Base-by-base conservation (phyloP, 2,888 invertebrate genomes). In the Leptogaster cylindrica region DNA sequence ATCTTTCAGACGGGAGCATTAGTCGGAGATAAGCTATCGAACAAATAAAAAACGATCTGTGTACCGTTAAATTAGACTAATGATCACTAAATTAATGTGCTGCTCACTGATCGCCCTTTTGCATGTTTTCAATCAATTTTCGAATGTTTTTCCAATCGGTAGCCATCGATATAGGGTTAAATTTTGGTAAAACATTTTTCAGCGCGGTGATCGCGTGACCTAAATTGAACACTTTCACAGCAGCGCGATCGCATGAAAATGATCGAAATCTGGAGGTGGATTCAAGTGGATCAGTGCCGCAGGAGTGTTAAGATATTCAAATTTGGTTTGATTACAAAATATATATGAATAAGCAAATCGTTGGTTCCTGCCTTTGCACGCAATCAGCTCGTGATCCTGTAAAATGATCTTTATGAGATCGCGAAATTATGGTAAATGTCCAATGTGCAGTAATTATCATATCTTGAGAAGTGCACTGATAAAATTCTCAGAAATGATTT, bases 11-110 rank as follows among this genome's bases (percentile, higher is more conserved):
- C n/a, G n/a, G n/a, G n/a, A n/a, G n/a, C n/a, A n/a, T n/a, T n/a
- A n/a, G n/a, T n/a, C n/a, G 10, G 10, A 52, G 66, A 66, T 55
- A 44, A 39, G 14, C 20, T 33, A 51, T 8, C 33, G 36, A 23
- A 65, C 7, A 50, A n/a, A 50, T 27, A 50, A 50, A 50, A 25
- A n/a, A 10, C 25, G 25, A 28, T 46, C n/a, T n/a, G n/a, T n/a
- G 65, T 52, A 68, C 65, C 68, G 65, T 68, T 51, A 68, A 68
- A 61, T 68, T 68, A 68, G 55, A 44, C 61, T 66, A 66, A 68
- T 68, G 52, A 66, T 61, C 31, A 44, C 52, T 44, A 68, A 68
- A 68, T 68, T 68, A 61, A 51, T 41, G 23, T 28, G 58, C 12
- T 36, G 46, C 48, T n/a, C 65, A 41, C 51, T 63, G 58, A 68